phyloP scores from a whole-genome alignment of 2,888 invertebrate genomes.

The Meliscaeva auricollis region DNA sequence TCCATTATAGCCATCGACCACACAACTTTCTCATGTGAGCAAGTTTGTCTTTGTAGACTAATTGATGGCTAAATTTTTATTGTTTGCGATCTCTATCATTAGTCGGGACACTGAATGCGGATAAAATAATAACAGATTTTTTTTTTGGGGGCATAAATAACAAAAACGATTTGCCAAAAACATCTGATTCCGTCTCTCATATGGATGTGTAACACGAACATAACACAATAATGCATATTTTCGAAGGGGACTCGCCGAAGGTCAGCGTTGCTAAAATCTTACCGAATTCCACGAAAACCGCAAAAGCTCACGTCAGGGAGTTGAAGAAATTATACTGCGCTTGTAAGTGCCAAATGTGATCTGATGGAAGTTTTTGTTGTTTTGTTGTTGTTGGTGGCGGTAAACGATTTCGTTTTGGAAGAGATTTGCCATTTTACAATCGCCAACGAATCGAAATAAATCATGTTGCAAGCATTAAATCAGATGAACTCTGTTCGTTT shows the following conservation, averaged over 20 bases:
- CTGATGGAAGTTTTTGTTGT: neutral
- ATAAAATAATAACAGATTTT: slow-evolving; percentile 65
- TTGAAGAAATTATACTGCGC: slow-evolving; percentile 19
- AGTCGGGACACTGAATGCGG: slow-evolving; percentile 21
- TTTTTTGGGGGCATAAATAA: slow-evolving; percentile 51
- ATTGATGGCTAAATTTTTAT: slow-evolving; percentile 75
- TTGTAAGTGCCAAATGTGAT: slow-evolving; percentile 36
- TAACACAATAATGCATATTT: slow-evolving; percentile 42
- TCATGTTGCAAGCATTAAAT: slow-evolving; percentile 73
- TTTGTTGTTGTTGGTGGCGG: slow-evolving; percentile 21
- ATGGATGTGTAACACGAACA: slow-evolving; percentile 39
- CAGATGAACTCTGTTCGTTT: slow-evolving; percentile 52
- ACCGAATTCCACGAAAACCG: slow-evolving; percentile 12
- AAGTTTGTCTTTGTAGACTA: slow-evolving; percentile 59
- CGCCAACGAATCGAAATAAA: slow-evolving; percentile 66
- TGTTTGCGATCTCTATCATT: slow-evolving; percentile 73
- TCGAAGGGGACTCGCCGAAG: slow-evolving; percentile 43
- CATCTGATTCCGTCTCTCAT: slow-evolving; percentile 15
- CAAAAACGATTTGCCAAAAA: slow-evolving; percentile 65
- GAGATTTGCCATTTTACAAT: slow-evolving; percentile 48
- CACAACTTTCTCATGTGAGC: slow-evolving; percentile 23
- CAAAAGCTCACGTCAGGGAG: slow-evolving; percentile 33
- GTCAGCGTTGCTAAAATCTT: slow-evolving; percentile 30
- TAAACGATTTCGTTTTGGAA: slow-evolving; percentile 60
- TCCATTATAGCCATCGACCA: slow-evolving; percentile 65